phyloP scores from a whole-genome alignment of 2,113 vertebrate species.

The Deroptyus accipitrinus region DNA sequence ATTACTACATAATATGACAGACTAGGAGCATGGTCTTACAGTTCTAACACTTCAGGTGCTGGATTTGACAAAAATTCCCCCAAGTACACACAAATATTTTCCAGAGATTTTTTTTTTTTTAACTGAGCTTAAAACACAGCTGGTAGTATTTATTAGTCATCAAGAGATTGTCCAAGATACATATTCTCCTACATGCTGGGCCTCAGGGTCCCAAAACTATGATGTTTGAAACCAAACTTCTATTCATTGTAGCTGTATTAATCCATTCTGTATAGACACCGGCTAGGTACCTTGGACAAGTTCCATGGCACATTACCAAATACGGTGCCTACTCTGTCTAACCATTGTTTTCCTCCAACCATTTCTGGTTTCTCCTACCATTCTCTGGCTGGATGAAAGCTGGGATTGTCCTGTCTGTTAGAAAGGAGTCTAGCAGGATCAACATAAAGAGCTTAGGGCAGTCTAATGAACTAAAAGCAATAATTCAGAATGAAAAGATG shows the following conservation, averaged over 20 bases:
- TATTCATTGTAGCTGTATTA: background rate
- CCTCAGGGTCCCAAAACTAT: background rate
- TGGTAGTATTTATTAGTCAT: background rate
- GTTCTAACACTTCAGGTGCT: background rate
- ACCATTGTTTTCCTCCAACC: background rate
- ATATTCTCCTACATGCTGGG: background rate
- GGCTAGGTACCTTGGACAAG: background rate
- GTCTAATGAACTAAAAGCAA: background rate
- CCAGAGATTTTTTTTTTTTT: background rate
- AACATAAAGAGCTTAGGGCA: background rate
- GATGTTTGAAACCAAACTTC: background rate
- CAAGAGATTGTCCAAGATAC: background rate
- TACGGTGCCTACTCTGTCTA: fast-evolving
- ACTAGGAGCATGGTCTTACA: background rate
- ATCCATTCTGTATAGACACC: background rate
- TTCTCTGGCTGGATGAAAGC: background rate
- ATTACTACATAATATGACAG: background rate
- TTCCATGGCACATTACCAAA: background rate
- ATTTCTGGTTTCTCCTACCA: background rate
- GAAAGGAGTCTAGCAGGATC: background rate
- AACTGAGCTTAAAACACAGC: background rate
- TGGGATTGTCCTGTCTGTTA: background rate
- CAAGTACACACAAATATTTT: background rate
- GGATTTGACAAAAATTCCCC: background rate
- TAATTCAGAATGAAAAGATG: background rate